These are phyloP conservation scores for Eriocheir sinensis DNA, from an alignment of 1,140 invertebrate genomes.

Conservation along the genomic window DNA sequence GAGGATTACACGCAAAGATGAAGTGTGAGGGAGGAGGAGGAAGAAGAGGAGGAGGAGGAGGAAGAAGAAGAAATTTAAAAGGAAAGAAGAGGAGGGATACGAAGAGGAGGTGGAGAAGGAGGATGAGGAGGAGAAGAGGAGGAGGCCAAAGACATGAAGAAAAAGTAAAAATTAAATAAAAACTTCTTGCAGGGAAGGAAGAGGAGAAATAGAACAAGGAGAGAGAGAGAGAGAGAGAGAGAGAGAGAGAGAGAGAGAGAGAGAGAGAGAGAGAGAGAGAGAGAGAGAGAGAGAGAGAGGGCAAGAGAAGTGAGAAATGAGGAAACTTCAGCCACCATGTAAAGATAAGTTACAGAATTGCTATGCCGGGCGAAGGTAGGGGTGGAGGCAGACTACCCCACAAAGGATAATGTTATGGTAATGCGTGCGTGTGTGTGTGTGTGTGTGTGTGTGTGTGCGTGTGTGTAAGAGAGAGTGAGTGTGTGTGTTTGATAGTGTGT, in stretches of 20 bases:
- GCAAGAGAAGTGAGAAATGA: not conserved
- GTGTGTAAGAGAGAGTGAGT: constrained; percentile 4
- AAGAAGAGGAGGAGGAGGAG: not conserved
- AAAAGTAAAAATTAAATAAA: too few species aligned
- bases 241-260: not conserved
- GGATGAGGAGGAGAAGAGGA: too few species aligned
- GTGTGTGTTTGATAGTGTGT: not conserved
- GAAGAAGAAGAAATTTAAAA: not conserved
- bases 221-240: not conserved
- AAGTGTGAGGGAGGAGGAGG: not conserved
- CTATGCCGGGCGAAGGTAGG: not conserved
- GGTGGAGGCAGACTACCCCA: too few species aligned
- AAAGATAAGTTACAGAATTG: constrained; percentile 25
- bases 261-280: not conserved
- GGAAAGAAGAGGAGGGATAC: too few species aligned
- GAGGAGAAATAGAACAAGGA: too few species aligned
- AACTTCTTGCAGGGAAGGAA: too few species aligned
- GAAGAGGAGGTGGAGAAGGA: too few species aligned
- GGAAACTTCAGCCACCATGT: not conserved
- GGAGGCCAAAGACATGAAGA: too few species aligned
- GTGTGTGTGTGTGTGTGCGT: constrained; percentile 21
- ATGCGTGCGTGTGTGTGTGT: not conserved
- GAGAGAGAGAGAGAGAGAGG: not conserved
- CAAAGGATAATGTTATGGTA: not conserved
- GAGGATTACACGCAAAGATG: not conserved